Base-by-base conservation (phyloP, 2,888 invertebrate species). In the Eutolmus rufibarbis region DNA sequence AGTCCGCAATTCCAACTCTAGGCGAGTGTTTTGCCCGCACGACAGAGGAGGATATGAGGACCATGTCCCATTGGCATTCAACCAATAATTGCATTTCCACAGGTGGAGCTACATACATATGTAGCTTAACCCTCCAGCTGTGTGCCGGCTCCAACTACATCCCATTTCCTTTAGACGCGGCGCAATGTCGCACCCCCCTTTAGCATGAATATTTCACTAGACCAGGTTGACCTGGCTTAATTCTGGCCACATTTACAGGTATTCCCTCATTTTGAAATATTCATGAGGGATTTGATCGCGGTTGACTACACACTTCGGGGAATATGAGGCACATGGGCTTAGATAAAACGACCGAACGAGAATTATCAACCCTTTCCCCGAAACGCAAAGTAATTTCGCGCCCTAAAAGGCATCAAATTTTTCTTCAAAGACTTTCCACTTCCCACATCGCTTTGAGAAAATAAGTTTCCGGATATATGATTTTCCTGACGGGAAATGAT, bases 31-130 rank as follows among this genome's bases (percentile, higher is more conserved):
- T 37, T 34, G 79, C 23, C 56, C 28, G 28, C 0, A 23, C 23
- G 28, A 66, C 66, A 28, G 28, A 28, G 12, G 66, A 66, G 12
- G 28, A 9, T 66, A 66, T 28, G 66, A 66, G 23, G 66, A 66
- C 66, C 2, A 66, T 23, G 79, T 79, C 51, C 79, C 51, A 79
- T 51, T 79, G 79, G 79, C 51, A 79, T 79, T 79, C 79, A 79
- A 79, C 79, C 79, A 79, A 79, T 79, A 79, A 79, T 79, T 79
- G 79, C 79, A 79, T 79, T 79, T 79, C 51, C 79, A 79, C 51
- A 79, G 79, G 51, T 79, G 79, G 28, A n/a, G 28, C 79, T n/a
- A n/a, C 23, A 78, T 5, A n/a, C n/a, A n/a, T n/a, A n/a, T n/a
- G n/a, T n/a, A 23, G 19, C 78, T 78, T 40, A 78, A 78, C 19